Base-by-base conservation (phyloP, 2,888 invertebrate species). In the Tipula lateralis region DNA sequence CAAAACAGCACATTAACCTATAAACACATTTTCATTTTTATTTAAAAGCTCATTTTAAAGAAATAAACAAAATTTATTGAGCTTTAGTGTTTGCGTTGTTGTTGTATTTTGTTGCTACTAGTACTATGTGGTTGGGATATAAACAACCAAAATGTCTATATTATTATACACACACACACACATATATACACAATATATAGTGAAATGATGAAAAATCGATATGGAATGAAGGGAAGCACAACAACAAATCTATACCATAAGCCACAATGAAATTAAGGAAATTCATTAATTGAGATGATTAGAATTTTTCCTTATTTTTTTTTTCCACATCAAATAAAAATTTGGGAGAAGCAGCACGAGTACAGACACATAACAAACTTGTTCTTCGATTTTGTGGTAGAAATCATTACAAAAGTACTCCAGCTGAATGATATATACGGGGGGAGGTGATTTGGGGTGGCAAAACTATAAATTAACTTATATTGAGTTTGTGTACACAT, bases 1-100 rank as follows among this genome's bases (percentile, higher is more conserved):
- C 66, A 66, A 66, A 66, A 66, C 66, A 66, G 66, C 66, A 66
- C 66, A 66, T 66, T 66, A 66, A 66, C 66, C 66, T 66, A 66
- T 66, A 66, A 66, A 66, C 66, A 66, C 66, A 66, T 66, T 66
- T 66, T 66, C 66, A 66, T 66, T 66, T 66, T 66, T 66, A 66
- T 66, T 66, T 66, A 66, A 66, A 66, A 66, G 66, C 66, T 66
- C 66, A 66, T 66, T 66, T 66, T 66, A 66, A 66, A 66, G 66
- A 24, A 66, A 66, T 66, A 66, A 66, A 66, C 24, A 66, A 66
- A 66, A 66, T 66, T 66, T 66, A 66, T 66, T 66, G 66, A 66
- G 66, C 66, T 66, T 66, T 66, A 66, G 66, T 66, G 66, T 66
- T 66, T 66, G 24, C 66, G 19, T 66, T 66, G 19, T 24, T 66